A percentile compares a stretch with the other conserved stretches of the same genome.
These are phyloP conservation scores for Oxyteleia sp. DNA, from an alignment of 2,888 invertebrate genomes.

Conservation along the genomic window DNA sequence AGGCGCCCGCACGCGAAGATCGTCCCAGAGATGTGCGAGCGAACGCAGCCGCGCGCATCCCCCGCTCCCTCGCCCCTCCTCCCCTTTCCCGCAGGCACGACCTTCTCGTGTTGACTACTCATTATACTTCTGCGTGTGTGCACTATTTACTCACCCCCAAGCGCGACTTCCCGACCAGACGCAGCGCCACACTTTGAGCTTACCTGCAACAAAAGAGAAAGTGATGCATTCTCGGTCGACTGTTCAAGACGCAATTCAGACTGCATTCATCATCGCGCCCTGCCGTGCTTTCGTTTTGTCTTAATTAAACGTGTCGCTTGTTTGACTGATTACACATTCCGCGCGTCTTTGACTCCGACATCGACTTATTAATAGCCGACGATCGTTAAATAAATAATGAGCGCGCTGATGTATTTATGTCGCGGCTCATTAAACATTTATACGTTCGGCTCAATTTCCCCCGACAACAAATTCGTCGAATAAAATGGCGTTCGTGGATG, in stretches of 20 bases:
- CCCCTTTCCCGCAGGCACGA: no score
- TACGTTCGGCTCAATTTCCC: no score
- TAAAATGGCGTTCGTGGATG: no score
- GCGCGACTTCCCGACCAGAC: constrained; percentile 75
- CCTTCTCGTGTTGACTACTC: constrained; percentile 82
- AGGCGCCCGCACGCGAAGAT: constrained; percentile 72
- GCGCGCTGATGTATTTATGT: no score
- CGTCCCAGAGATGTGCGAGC: constrained; percentile 63
- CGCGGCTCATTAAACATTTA: no score
- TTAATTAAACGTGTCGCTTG: constrained; percentile 64
- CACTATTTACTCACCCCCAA: constrained; percentile 84
- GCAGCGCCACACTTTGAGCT: constrained; percentile 74
- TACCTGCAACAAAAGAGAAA: constrained; percentile 84
- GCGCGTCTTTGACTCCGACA: not conserved
- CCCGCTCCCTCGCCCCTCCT: not conserved
- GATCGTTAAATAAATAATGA: constrained; percentile 23
- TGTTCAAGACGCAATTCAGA: constrained; percentile 48
- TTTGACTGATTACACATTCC: constrained; percentile 59
- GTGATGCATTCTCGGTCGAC: constrained; percentile 63
- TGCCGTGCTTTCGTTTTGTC: constrained; percentile 41
- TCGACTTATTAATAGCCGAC: constrained; percentile 32
- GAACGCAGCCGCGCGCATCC: constrained; percentile 61
- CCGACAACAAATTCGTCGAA: no score
- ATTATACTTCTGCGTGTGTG: constrained; percentile 83
- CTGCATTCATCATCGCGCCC: constrained; percentile 54